Percentiles rank a stretch among this genome's conserved stretches.
phyloP scores from a whole-genome alignment of 1,140 invertebrate species.

The Pectinophora gossypiella region DNA sequence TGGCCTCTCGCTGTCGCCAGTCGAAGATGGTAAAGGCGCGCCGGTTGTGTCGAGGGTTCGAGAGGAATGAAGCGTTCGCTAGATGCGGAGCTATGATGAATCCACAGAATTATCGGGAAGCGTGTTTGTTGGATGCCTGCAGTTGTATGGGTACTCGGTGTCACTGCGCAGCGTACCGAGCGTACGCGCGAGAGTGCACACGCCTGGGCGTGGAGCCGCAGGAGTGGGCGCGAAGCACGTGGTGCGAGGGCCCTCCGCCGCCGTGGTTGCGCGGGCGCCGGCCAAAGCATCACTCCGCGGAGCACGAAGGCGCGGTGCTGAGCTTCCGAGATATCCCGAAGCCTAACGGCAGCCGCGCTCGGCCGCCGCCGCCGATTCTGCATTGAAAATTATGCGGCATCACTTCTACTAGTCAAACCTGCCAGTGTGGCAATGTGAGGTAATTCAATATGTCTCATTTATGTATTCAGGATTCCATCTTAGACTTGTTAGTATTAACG shows the following conservation, averaged over 20 bases:
- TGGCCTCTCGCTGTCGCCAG: constrained; percentile 43
- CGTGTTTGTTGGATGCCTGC: constrained; percentile 93
- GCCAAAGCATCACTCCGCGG: constrained; percentile 17
- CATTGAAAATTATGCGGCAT: constrained; percentile 37
- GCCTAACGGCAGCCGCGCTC: constrained; percentile 34
- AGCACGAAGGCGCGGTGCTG: constrained; percentile 30
- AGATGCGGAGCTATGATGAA: constrained; percentile 86
- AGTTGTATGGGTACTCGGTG: constrained; percentile 88
- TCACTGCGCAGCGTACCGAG: constrained; percentile 92
- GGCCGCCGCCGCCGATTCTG: constrained; percentile 58
- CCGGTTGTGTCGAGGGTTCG: constrained; percentile 71
- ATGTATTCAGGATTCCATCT: too few relatives aligned
- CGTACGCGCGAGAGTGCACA: constrained; percentile 91
- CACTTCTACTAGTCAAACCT: constrained; percentile 61
- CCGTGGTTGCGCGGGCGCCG: constrained; percentile 41
- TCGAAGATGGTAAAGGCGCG: constrained; percentile 48
- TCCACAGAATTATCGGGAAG: constrained; percentile 86
- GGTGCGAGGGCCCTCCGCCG: constrained; percentile 68
- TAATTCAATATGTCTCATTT: too few relatives aligned
- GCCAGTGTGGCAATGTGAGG: constrained; percentile 53
- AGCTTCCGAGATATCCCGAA: constrained; percentile 40
- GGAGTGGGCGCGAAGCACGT: constrained; percentile 80
- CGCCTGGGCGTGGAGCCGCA: constrained; percentile 82
- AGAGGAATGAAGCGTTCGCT: constrained; percentile 77
- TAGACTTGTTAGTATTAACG: too few relatives aligned